A percentile compares a stretch with the other conserved stretches of the same genome.
These are phyloP conservation scores for Nilaparvata lugens DNA, from an alignment of 1,140 invertebrate species.

Conservation along the genomic window DNA sequence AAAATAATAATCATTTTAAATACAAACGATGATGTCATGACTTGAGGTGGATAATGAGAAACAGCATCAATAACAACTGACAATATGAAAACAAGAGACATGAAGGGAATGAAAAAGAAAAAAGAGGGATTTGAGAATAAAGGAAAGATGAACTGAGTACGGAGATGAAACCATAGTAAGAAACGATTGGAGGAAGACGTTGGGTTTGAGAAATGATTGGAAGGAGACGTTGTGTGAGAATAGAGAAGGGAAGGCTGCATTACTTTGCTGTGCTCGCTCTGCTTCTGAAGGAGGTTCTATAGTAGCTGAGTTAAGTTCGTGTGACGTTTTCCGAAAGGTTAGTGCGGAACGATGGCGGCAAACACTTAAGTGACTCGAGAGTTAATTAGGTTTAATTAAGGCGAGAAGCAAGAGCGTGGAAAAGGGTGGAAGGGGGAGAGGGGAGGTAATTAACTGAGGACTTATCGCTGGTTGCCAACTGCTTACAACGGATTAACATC, in stretches of 20 bases:
- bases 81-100: too few relatives aligned
- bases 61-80: constrained; percentile 3
- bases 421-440: background rate
- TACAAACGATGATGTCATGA: too few relatives aligned
- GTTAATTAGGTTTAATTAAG: constrained; percentile 23
- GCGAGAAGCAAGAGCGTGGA: constrained; percentile 5
- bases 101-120: too few relatives aligned
- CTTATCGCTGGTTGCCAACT: constrained; percentile 2
- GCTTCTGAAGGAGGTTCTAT: background rate
- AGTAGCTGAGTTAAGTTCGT: background rate
- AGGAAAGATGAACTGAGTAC: too few relatives aligned
- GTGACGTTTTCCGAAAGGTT: constrained; percentile 4
- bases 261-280: background rate
- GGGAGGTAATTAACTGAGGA: constrained; percentile 1
- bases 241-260: background rate
- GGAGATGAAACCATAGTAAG: too few relatives aligned
- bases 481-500: constrained; percentile 2
- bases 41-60: too few relatives aligned
- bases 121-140: too few relatives aligned
- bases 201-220: background rate
- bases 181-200: background rate
- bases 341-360: background rate
- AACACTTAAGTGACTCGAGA: constrained; percentile 11
- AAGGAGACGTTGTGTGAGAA: background rate
- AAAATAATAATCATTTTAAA: too few relatives aligned